Conservation (phyloP, 2,113 vertebrate species). For the Microtus ochrogaster region DNA sequence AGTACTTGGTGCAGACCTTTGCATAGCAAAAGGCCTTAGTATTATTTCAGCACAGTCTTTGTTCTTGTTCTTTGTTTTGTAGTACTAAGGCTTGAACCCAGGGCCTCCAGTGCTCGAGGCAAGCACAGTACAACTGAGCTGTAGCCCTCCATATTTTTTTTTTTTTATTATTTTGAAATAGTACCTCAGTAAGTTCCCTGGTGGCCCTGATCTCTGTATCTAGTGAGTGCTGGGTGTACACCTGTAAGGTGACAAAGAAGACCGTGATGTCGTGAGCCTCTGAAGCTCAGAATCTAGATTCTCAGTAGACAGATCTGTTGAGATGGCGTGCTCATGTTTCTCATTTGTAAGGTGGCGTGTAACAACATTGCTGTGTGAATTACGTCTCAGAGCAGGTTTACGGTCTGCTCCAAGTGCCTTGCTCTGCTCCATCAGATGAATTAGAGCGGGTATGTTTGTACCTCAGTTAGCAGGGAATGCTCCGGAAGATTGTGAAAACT, state of each 20-base stretch:
- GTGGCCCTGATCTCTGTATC: neutral
- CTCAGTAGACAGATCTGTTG: neutral
- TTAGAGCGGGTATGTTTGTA: neutral
- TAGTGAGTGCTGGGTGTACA: neutral
- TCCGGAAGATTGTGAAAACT: neutral
- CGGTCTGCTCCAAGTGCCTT: too few relatives aligned
- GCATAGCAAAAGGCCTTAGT: neutral
- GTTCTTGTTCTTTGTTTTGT: neutral
- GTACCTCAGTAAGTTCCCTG: neutral
- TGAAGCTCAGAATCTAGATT: neutral
- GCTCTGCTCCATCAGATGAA: neutral
- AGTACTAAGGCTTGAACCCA: neutral
- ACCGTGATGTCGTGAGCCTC: neutral
- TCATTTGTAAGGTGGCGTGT: neutral
- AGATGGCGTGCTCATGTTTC: neutral
- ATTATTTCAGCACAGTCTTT: neutral
- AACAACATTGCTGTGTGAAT: neutral
- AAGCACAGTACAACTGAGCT: neutral
- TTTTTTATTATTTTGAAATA: neutral
- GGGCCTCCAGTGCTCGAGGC: neutral
- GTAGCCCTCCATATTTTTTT: accelerated
- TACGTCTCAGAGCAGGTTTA: neutral
- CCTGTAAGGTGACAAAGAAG: neutral
- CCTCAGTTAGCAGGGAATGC: neutral
- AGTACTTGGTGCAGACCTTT: neutral